Conservation (phyloP, 2,113 vertebrate species). For the Poeciliopsis prolifica region DNA sequence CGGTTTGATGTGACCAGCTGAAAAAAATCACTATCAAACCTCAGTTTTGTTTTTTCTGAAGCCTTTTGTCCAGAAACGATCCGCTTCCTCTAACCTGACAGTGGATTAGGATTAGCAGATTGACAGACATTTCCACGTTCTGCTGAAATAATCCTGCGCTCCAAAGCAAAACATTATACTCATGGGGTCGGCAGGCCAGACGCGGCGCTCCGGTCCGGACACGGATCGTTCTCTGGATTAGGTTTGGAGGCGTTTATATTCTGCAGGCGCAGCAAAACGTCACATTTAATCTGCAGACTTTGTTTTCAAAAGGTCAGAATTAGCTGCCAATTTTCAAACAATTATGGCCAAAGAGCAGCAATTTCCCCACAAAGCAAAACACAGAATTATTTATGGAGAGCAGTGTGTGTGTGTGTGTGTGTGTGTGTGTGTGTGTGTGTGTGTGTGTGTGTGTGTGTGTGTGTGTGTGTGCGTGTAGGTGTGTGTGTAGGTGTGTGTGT, state of each 20-base stretch:
- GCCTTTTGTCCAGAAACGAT: no score
- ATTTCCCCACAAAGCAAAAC: conserved; percentile 66
- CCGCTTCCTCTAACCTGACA: no score
- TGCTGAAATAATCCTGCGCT: not conserved
- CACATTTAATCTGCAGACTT: conserved; percentile 70
- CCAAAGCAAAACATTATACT: not conserved
- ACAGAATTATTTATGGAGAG: conserved; percentile 63
- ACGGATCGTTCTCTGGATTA: conserved; percentile 61
- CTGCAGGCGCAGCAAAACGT: conserved; percentile 68
- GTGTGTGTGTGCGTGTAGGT: no score
- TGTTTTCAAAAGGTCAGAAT: conserved; percentile 75
- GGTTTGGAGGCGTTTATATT: conserved; percentile 63
- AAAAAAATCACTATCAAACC: no score
- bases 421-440: no score
- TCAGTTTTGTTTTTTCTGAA: no score
- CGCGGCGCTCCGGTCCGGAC: conserved; percentile 22
- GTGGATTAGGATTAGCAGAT: no score
- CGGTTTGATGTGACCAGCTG: no score
- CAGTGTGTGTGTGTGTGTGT: no score
- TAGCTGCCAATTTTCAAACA: conserved; percentile 71
- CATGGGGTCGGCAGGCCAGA: conserved; percentile 35
- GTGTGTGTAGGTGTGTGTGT: conserved; percentile 35
- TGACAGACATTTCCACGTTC: not conserved
- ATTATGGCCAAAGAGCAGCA: conserved; percentile 72
- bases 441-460: no score